Conservation (phyloP, 1,140 invertebrate species). For the Anastatus disparis region DNA sequence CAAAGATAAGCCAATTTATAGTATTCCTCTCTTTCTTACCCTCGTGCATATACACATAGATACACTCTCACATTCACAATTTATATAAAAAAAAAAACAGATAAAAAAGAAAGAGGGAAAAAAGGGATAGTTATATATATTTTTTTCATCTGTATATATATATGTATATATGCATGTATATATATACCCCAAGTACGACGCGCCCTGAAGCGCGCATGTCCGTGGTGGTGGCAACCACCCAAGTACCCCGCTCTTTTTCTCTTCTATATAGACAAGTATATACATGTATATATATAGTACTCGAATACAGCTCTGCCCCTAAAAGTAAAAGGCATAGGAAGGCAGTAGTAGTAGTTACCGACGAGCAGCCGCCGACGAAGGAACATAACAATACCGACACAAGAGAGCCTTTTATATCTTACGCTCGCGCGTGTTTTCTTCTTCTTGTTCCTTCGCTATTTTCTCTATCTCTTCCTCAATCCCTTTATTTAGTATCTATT, state of each 20-base stretch:
- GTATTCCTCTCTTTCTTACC: neutral
- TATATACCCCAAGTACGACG: neutral
- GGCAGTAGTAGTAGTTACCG: conserved; percentile 18
- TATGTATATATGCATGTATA: neutral
- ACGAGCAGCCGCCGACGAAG: conserved; percentile 32
- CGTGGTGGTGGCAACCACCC: conserved; percentile 31
- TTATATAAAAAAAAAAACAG: no score
- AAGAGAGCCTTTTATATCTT: no score
- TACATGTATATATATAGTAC: no score
- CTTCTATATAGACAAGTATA: no score
- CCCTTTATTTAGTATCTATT: no score
- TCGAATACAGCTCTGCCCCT: neutral
- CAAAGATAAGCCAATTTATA: conserved; percentile 15
- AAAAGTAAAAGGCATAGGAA: neutral
- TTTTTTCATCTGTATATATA: no score
- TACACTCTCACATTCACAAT: neutral
- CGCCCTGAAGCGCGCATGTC: conserved; percentile 30
- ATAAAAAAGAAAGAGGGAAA: neutral
- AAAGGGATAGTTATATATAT: neutral
- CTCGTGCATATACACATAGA: neutral
- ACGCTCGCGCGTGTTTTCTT: neutral
- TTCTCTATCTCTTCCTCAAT: neutral
- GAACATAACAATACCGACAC: neutral
- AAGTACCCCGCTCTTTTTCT: neutral
- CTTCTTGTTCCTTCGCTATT: neutral